Evolutionary conservation across 2,888 invertebrate species (phyloP), one percentile per base, ranked within the genome.

Genomic region (Allygus modestus): DNA sequence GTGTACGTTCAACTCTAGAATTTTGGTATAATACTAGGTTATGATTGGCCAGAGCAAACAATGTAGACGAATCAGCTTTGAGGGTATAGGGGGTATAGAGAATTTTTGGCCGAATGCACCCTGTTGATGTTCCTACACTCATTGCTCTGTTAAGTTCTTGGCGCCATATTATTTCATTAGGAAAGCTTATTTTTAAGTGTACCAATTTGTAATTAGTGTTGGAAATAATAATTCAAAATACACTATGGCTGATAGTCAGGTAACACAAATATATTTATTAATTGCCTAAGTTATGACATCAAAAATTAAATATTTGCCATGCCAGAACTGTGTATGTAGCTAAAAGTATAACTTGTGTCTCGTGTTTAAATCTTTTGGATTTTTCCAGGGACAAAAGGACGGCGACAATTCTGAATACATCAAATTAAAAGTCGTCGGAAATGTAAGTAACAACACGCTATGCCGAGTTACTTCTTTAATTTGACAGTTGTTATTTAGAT

Each of bases 341-440:
- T n/a, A n/a, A n/a, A n/a, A n/a, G n/a, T n/a, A n/a, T n/a, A 17
- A 23, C 26, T n/a, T 65, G 26, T 75, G 26, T 23, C 28, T 75
- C 73, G 73, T 43, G 37, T 23, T 75, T 5, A 20, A 20, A 17
- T 43, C 2, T n/a, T 1, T 43, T n/a, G 28, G 37, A 12, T 37
- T 31, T 69, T 69, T 75, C 33, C 73, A 75, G 73, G 73, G 73
- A 37, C 73, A 75, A 43, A 75, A 75, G 85, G 92, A 92, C 85
- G 92, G 92, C 88, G 91, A 91, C 82, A 92, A 91, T 88, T 91
- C 92, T 0, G 94, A 94, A 89, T 94, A 94, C 89, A 94, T 94
- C 89, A 94, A 94, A 89, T 91, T 94, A 87, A 94, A 94, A 91
- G 94, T 94, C 82, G 94, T 94, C 79, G 94, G 94, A 87, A 92